phyloP scores from a whole-genome alignment of 2,113 vertebrate species.

The Grantiella picta region DNA sequence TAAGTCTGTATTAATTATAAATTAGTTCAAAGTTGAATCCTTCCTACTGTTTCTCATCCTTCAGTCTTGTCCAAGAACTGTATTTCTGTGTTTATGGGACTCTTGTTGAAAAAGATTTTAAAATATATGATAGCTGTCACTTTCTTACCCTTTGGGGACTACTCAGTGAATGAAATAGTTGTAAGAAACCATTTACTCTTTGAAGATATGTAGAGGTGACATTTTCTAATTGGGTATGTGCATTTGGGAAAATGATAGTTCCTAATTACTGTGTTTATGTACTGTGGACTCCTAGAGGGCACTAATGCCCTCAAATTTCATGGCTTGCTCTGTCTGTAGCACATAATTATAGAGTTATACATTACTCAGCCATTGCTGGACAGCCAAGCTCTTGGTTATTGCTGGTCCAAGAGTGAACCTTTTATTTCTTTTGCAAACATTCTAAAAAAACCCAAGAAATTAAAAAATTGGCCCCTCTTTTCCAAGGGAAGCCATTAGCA shows the following conservation, averaged over 20 bases:
- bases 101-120: not conserved
- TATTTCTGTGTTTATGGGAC: not conserved
- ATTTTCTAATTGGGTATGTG: not conserved
- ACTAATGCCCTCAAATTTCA: not conserved
- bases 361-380: not conserved
- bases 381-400: not conserved
- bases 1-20: not conserved
- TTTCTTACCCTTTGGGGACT: not conserved
- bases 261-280: not conserved
- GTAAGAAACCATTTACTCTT: not conserved
- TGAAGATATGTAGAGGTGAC: not conserved
- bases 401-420: not conserved
- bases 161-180: not conserved
- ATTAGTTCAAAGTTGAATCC: not conserved
- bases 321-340: not conserved
- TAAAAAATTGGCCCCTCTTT: not conserved
- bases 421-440: not conserved
- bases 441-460: not conserved
- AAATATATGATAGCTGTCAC: not conserved
- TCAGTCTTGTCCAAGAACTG: not conserved
- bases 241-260: not conserved
- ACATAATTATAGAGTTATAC: not conserved
- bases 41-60: rapidly evolving
- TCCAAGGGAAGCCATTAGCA: slow-evolving; percentile 63
- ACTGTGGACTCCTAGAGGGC: not conserved